phyloP scores from a whole-genome alignment of 1,140 invertebrate genomes.

The Platyura marginata region DNA sequence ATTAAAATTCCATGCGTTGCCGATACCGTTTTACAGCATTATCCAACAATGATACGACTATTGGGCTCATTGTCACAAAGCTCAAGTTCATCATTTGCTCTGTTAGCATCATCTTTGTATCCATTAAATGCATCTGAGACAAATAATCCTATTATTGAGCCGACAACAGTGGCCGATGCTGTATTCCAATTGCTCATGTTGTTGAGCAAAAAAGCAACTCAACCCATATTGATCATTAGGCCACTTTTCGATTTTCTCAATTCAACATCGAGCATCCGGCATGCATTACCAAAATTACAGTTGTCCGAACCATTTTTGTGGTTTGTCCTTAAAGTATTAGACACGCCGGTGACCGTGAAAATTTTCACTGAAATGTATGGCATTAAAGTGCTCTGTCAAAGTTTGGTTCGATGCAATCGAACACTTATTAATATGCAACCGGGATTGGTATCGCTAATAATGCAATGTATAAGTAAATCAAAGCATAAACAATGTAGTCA shows the following conservation, averaged over 20 bases:
- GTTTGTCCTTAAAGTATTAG: conserved; percentile 52
- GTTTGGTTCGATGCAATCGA: conserved; percentile 34
- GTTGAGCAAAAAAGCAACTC: conserved; percentile 47
- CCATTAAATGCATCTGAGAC: conserved; percentile 11
- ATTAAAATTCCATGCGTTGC: conserved; percentile 45
- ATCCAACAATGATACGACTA: conserved; percentile 63
- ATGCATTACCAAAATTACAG: conserved; percentile 27
- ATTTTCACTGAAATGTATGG: conserved; percentile 43
- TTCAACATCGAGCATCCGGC: conserved; percentile 23
- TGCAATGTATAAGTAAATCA: conserved; percentile 40
- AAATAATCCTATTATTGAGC: conserved; percentile 25
- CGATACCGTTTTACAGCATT: conserved; percentile 57
- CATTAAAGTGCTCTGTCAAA: conserved; percentile 36
- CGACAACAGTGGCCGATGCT: conserved; percentile 59
- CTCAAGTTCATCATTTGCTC: conserved; percentile 41
- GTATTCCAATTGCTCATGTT: conserved; percentile 64
- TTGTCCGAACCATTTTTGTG: conserved; percentile 57
- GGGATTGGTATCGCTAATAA: conserved; percentile 32
- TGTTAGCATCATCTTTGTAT: conserved; percentile 23
- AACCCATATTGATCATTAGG: conserved; percentile 49
- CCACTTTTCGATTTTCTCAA: conserved; percentile 57
- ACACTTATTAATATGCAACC: conserved; percentile 27
- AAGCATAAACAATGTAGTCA: not conserved
- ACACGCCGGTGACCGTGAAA: conserved; percentile 41
- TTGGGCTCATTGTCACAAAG: conserved; percentile 53